These are phyloP conservation scores for Morone saxatilis DNA, from an alignment of 2,113 vertebrate genomes.

Conservation along the genomic window DNA sequence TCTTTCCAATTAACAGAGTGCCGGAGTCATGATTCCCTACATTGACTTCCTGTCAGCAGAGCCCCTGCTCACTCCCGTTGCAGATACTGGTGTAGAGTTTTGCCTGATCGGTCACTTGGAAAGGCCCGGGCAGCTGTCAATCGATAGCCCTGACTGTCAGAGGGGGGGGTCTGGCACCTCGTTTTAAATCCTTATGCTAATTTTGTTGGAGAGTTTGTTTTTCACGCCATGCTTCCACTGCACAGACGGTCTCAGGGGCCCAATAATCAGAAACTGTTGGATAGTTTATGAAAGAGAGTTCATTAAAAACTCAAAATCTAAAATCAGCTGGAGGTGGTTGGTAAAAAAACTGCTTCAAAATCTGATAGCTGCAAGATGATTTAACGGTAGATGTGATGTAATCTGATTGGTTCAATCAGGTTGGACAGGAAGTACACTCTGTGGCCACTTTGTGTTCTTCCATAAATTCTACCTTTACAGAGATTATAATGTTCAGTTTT, in stretches of 20 bases:
- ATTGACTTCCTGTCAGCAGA: slow-evolving; percentile 70
- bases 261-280: no score
- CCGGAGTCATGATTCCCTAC: slow-evolving; percentile 61
- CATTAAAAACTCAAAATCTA: no score
- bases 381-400: no score
- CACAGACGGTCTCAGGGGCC: neutral
- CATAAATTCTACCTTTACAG: neutral
- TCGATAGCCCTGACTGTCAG: neutral
- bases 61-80: slow-evolving; percentile 14
- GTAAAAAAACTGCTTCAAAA: no score
- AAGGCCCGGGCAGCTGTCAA: slow-evolving; percentile 32
- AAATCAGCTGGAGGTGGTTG: no score
- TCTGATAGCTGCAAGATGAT: no score
- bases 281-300: no score
- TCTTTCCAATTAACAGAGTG: slow-evolving; percentile 65
- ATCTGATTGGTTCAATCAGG: no score
- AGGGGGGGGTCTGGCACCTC: neutral
- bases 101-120: slow-evolving; percentile 25
- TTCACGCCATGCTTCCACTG: neutral
- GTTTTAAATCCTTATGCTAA: slow-evolving; percentile 5
- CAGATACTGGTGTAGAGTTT: slow-evolving; percentile 9
- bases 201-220: slow-evolving; percentile 10
- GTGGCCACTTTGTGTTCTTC: neutral
- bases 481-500: no score
- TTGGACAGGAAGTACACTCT: slow-evolving; percentile 3